These are phyloP conservation scores for Chaetophractus vellerosus DNA, from an alignment of 2,797 vertebrate genomes.

Conservation along the genomic window DNA sequence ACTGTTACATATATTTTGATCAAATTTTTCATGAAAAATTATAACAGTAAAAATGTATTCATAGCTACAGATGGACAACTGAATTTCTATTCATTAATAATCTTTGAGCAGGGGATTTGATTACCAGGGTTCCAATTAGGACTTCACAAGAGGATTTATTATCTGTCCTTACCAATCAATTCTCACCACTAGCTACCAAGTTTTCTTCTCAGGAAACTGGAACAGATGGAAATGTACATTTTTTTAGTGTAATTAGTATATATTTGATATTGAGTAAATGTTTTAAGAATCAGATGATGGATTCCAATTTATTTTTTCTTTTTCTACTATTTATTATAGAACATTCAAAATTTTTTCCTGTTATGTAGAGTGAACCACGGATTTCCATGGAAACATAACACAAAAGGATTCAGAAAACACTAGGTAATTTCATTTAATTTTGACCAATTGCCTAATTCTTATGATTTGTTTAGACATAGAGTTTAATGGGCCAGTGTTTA, in stretches of 20 bases:
- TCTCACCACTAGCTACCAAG: not conserved
- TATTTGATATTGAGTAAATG: constrained; percentile 34
- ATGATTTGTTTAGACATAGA: constrained; percentile 20
- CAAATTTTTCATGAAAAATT: not conserved
- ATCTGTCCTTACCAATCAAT: not conserved
- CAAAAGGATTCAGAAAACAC: not conserved
- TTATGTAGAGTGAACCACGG: not conserved
- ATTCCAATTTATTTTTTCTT: constrained; percentile 49
- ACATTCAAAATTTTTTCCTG: not conserved
- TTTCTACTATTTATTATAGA: too few relatives aligned
- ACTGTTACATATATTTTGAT: not conserved
- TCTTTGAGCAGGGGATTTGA: constrained; percentile 35
- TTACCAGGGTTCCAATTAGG: not conserved
- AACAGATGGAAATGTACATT: constrained; percentile 21
- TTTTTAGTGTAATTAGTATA: not conserved
- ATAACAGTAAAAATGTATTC: not conserved
- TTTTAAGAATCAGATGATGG: not conserved
- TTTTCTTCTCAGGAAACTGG: constrained; percentile 21
- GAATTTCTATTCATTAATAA: constrained; percentile 3
- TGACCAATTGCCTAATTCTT: constrained; percentile 53
- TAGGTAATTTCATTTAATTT: not conserved
- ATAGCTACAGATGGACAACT: not conserved
- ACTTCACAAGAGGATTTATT: not conserved
- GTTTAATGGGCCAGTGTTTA: constrained; percentile 19
- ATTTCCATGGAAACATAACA: constrained; percentile 57